These are phyloP conservation scores for Sebastes itinus DNA, from an alignment of 2,797 vertebrate species.

Conservation along the genomic window DNA sequence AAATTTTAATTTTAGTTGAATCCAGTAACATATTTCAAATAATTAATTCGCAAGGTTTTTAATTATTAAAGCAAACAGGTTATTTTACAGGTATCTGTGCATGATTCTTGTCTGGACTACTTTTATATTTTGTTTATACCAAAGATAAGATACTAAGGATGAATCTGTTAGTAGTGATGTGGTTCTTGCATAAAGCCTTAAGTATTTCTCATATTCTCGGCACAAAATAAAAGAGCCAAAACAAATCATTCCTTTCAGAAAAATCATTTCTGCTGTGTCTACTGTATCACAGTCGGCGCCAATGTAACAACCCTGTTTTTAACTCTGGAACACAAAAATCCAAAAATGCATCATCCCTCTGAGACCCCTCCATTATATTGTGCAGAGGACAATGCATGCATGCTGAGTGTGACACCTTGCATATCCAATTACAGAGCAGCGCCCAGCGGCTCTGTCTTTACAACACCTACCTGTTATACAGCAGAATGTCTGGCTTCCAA, in stretches of 20 bases:
- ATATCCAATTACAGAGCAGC: slow-evolving; percentile 33
- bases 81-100: not conserved
- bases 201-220: not conserved
- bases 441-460: not conserved
- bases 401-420: slow-evolving; percentile 1
- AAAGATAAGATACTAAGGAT: not conserved
- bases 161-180: not conserved
- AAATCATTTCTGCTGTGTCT: not conserved
- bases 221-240: not conserved
- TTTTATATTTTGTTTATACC: not conserved
- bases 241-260: not conserved
- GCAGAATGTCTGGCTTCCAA: slow-evolving; percentile 97
- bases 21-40: not conserved
- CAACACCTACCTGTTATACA: slow-evolving; percentile 93
- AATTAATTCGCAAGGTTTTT: not conserved
- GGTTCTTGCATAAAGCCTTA: not conserved
- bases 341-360: not conserved
- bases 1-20: not conserved
- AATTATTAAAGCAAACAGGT: not conserved
- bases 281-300: not conserved
- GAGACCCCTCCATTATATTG: not conserved
- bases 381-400: not conserved
- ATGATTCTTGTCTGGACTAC: not conserved
- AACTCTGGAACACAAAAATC: not conserved
- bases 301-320: not conserved